Evolutionary conservation across 2,888 invertebrate genomes (phyloP), one percentile per base, ranked within the genome.

Genomic region (Drosophila antonietae): DNA sequence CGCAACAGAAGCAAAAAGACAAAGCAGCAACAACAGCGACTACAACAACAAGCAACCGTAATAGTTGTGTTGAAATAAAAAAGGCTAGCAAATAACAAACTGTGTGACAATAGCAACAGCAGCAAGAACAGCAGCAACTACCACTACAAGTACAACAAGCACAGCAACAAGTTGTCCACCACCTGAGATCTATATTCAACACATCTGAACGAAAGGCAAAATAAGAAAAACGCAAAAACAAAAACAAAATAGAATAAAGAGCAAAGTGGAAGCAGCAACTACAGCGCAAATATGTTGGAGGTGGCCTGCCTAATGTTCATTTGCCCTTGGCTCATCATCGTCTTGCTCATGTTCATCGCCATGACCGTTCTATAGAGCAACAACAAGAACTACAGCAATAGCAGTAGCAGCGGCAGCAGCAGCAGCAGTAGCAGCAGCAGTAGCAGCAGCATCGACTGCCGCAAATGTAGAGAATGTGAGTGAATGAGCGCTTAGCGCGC

Each of bases 261-360:
- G 51, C 33, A 51, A 51, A 49, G 12, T 41, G 53, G 37, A 47
- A 52, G 18, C 18, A 44, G 2, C 56, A 49, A 68, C 35, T 23
- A 28, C 55, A 55, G 35, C 63, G 67, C 39, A 80, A 88, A 78
- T 71, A 92, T 92, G 92, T 83, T 91, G 64, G 93, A 92, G 80
- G 91, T 91, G 23, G 93, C 95, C 91, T 95, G 95, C 91, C 94
- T 95, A 93, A 95, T 95, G 92, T 93, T 95, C 90, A 94, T 95
- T 89, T 95, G 94, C 89, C 95, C 95, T 90, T 95, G 95, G 95
- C 93, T 95, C 91, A 93, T 95, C 91, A 94, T 95, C 91, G 94
- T 95, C 89, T 93, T 95, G 89, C 95, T 95, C 91, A 94, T 95
- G 91, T 94, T 94, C 90, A 95, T 95, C 92, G 94, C 95, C 83